Conservation (phyloP, 2,888 invertebrate genomes). For the Halictus quadricinctus region DNA sequence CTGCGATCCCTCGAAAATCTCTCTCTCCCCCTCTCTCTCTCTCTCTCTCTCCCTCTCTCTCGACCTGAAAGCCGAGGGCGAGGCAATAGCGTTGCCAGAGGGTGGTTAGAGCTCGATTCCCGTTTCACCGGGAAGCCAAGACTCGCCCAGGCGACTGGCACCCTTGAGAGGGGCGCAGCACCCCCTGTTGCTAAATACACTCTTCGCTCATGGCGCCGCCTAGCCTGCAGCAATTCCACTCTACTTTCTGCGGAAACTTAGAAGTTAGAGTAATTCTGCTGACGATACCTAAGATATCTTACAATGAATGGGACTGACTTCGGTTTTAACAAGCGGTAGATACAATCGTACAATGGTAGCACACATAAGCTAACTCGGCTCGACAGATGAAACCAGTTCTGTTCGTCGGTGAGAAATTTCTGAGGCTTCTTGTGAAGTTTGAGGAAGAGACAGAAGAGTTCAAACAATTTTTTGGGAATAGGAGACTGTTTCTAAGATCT, state of each 20-base stretch:
- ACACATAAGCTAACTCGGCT: not conserved
- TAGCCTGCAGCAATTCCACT: not conserved
- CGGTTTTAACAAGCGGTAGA: too few species aligned
- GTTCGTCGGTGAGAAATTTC: not conserved
- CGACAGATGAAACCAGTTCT: not conserved
- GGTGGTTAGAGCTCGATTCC: not conserved
- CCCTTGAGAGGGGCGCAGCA: slow-evolving; percentile 27
- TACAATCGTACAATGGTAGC: too few species aligned
- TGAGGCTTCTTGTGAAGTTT: not conserved
- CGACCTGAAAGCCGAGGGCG: not conserved
- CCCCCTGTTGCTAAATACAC: not conserved
- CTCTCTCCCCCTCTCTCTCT: not conserved
- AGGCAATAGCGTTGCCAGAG: slow-evolving; percentile 13
- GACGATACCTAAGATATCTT: too few species aligned
- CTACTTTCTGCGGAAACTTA: not conserved
- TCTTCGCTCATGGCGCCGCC: not conserved
- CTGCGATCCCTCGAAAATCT: not conserved
- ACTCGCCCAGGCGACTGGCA: slow-evolving; percentile 28
- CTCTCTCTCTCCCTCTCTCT: not conserved
- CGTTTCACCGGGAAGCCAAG: not conserved
- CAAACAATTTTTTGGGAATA: not conserved
- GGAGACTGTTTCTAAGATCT: too few species aligned
- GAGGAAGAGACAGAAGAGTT: too few species aligned
- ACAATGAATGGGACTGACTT: too few species aligned
- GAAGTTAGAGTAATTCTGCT: too few species aligned